Conservation (phyloP, 2,113 vertebrate genomes). For the Muscicapa adusta region DNA sequence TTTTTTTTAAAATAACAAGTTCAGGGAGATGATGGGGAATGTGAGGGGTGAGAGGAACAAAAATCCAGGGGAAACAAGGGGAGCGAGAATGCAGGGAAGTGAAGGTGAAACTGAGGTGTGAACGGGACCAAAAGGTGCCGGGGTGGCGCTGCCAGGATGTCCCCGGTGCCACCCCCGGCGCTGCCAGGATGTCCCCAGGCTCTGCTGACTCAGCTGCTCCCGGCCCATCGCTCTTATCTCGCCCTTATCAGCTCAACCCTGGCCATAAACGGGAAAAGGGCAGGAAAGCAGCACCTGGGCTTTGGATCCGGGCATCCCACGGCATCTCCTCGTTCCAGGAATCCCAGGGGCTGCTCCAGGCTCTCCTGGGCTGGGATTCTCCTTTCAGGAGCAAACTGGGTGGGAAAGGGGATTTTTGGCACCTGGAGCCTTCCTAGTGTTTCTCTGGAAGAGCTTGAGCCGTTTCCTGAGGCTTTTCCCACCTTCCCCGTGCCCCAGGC, state of each 20-base stretch:
- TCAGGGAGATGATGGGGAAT: not conserved
- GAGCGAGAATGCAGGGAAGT: not conserved
- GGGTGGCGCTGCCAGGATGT: not conserved
- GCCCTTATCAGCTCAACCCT: not conserved
- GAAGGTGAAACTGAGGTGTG: rapidly evolving
- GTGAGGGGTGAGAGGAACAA: no score
- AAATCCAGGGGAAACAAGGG: not conserved
- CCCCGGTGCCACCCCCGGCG: not conserved
- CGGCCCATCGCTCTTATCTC: not conserved
- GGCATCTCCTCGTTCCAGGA: not conserved
- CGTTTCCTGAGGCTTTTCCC: not conserved
- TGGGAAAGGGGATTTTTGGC: not conserved
- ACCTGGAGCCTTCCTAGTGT: rapidly evolving
- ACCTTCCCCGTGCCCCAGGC: not conserved
- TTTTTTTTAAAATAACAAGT: no score
- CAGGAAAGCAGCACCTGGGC: not conserved
- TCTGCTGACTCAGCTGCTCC: not conserved
- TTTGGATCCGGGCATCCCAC: not conserved
- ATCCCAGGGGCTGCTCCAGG: not conserved
- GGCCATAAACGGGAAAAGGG: not conserved
- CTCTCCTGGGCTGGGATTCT: not conserved
- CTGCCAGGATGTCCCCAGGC: not conserved
- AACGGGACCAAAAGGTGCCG: not conserved
- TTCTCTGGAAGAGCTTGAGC: rapidly evolving
- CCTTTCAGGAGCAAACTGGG: rapidly evolving